Conservation (phyloP, 2,888 invertebrate genomes). For the Andrena haemorrhoa region DNA sequence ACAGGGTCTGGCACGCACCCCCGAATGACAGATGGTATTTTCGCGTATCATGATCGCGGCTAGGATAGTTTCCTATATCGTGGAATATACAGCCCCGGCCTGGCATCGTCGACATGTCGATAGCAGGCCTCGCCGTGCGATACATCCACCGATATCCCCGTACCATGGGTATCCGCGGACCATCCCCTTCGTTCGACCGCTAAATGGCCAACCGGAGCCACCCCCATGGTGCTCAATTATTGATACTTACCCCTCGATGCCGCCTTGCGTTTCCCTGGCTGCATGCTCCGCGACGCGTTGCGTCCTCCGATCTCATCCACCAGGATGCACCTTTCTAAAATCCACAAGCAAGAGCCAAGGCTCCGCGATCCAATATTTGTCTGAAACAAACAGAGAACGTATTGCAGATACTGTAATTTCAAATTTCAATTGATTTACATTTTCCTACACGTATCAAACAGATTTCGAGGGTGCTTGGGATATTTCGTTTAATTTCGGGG, state of each 20-base stretch:
- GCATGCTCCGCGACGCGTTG: constrained; percentile 38
- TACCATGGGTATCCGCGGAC: constrained; percentile 72
- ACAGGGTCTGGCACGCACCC: constrained; percentile 73
- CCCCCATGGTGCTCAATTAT: constrained; percentile 83
- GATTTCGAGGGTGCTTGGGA: too few relatives aligned
- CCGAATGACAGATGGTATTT: constrained; percentile 83
- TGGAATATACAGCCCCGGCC: constrained; percentile 75
- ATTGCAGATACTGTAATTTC: too few relatives aligned
- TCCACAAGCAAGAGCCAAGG: neutral
- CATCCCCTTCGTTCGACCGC: constrained; percentile 80
- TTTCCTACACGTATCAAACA: too few relatives aligned
- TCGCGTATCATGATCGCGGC: constrained; percentile 82
- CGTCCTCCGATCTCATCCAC: constrained; percentile 47
- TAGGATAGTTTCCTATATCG: constrained; percentile 80
- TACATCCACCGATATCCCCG: constrained; percentile 82
- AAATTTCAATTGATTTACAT: neutral
- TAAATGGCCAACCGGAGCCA: constrained; percentile 82
- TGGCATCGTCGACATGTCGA: constrained; percentile 84
- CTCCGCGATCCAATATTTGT: neutral
- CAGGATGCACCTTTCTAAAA: constrained; percentile 27
- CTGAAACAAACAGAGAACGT: neutral
- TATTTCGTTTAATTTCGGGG: neutral
- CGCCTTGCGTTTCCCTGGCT: constrained; percentile 58
- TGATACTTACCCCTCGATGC: constrained; percentile 79
- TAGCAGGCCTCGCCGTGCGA: constrained; percentile 83